These are phyloP conservation scores for Micronycteris hirsuta DNA, from an alignment of 2,113 vertebrate genomes.

Conservation along the genomic window DNA sequence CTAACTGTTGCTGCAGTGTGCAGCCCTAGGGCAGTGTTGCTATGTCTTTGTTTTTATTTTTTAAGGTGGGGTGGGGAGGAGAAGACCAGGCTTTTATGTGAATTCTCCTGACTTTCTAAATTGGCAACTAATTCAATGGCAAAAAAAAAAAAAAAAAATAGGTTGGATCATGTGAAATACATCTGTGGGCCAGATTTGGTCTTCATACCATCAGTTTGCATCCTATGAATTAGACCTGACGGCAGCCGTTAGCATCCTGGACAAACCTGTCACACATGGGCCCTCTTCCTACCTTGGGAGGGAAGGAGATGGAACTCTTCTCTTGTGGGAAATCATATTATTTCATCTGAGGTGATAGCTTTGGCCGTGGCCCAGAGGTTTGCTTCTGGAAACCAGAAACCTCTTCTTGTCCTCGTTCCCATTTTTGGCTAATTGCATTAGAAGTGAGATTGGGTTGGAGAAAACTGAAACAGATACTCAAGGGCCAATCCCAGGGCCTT, in stretches of 20 bases:
- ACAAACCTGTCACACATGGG: not conserved
- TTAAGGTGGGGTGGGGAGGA: not conserved
- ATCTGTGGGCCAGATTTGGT: constrained; percentile 12
- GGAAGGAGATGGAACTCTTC: not conserved
- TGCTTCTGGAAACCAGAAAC: constrained; percentile 40
- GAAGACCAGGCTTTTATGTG: not conserved
- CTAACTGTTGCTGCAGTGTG: not conserved
- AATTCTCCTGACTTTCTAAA: not conserved
- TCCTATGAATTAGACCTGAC: not conserved
- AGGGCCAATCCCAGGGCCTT: not conserved
- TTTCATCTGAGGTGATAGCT: constrained; percentile 32
- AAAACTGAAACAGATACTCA: not conserved
- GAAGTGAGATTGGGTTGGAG: constrained; percentile 19
- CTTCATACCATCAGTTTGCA: not conserved
- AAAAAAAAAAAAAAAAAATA: constrained; percentile 8
- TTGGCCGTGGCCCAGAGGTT: not conserved
- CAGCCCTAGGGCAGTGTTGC: not conserved
- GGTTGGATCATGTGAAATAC: constrained; percentile 2
- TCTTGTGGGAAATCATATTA: constrained; percentile 15
- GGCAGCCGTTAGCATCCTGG: constrained; percentile 1
- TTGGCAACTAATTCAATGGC: not conserved
- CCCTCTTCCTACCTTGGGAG: not conserved
- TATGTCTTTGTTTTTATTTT: not conserved
- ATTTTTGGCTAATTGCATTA: not conserved
- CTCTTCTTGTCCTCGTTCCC: not conserved